Evolutionary conservation across 1,140 invertebrate species (phyloP), one percentile per base, ranked within the genome.

Genomic region (Aphis gossypii): DNA sequence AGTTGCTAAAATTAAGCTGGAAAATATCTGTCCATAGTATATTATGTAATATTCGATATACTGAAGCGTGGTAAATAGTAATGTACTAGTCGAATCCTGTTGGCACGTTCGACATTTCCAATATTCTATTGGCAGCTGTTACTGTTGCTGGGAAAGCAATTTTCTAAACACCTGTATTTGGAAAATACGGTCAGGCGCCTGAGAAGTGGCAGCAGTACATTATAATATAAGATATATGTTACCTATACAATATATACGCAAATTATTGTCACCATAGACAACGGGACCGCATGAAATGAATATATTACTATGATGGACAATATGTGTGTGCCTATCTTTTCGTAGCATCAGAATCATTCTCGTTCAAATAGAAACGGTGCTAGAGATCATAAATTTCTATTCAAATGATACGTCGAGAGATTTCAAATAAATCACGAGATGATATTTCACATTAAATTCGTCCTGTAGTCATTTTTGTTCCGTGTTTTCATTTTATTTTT

Each of bases 241-340:
- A 18, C n/a, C n/a, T 76, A 76, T n/a, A 76, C 14, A 76, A 76
- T n/a, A 76, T 76, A 76, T 76, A 76, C 60, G 60, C 60, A 76
- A 76, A 76, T 76, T 76, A 76, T 76, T 76, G 60, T 76, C 60
- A 76, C n/a, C 60, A n/a, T 76, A 76, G 60, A 76, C n/a, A 76
- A 76, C 60, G n/a, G 9, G 9, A 60, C 9, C 56, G 56, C 30
- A 60, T 60, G 60, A 76, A 76, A 76, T 76, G 60, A 76, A n/a
- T 76, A 76, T 76, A 76, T 76, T 76, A 18, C 30, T 11, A 76
- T 14, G 23, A 30, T n/a, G 60, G 60, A 76, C 60, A 76, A 68
- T 68, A 30, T 68, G 30, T 68, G 30, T 76, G n/a, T 68, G 14
- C 30, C 60, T 76, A 76, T 76, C 60, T n/a, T 76, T 68, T n/a